Evolutionary conservation across 2,888 invertebrate species (phyloP), one percentile per base, ranked within the genome.

Genomic region (Drosophila hamatofila): DNA sequence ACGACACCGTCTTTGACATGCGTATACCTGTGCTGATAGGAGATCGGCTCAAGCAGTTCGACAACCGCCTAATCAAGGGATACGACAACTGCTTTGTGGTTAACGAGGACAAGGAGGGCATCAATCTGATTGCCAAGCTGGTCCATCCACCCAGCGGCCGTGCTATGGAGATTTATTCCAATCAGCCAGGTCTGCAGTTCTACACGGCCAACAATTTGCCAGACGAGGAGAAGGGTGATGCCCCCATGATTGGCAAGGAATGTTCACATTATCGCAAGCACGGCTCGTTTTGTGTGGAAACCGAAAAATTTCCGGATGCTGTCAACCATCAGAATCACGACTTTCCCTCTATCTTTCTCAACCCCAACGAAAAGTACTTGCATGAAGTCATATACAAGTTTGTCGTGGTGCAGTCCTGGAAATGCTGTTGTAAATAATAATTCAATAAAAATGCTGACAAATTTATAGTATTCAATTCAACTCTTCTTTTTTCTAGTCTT

Each of bases 241-340:
- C 12, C 5, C 74, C 96, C n/a, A 92, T 96, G 27, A 78, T 91
- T 21, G 98, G 98, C 1, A 98, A 97, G 92, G 93, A 94, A 5
- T 96, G 96, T 1, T 94, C 94, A 0, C 89, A 91, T 33, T 98
- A 98, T 91, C 94, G 93, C 60, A 95, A 95, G 76, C 97, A 97
- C 87, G 96, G 96, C 0, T 96, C 96, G 0, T 95, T 98, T 87
- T 98, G 97, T 90, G 93, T 98, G 55, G 98, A 98, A 94, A 96
- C 98, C 0, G 98, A 98, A 93, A 97, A 97, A 90, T 98, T 95
- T 93, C 98, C 98, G 0, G 96, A 98, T 92, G 96, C 98, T 7
- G 94, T 97, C 8, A 97, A 98, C 92, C 95, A 97, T 39, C 93
- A 98, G 92, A 95, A 97, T 52, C 93, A 92, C 81, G 95, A 96